phyloP scores from a whole-genome alignment of 2,888 invertebrate genomes.

The Chelonus formosanus region DNA sequence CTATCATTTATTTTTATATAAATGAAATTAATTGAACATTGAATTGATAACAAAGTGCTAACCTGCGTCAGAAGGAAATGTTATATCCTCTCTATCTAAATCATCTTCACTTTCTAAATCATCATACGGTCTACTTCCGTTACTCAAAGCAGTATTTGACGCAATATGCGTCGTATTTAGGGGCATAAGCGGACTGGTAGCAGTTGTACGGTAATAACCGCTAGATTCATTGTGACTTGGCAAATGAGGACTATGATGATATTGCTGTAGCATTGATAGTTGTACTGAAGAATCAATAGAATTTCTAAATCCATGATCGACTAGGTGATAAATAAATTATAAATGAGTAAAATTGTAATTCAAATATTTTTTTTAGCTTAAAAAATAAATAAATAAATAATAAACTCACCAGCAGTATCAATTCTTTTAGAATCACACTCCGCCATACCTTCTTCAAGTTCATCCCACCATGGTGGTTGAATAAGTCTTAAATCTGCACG shows the following conservation, averaged over 20 bases:
- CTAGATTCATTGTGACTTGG: slow-evolving; percentile 54
- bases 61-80: slow-evolving; percentile 81
- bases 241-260: slow-evolving; percentile 56
- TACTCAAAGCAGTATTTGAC: slow-evolving; percentile 68
- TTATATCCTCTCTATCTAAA: slow-evolving; percentile 84
- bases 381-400: too few species aligned
- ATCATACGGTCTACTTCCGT: slow-evolving; percentile 78
- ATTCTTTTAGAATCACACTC: slow-evolving; percentile 64
- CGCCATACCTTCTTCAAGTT: slow-evolving; percentile 76
- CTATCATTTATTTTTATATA: slow-evolving; percentile 10
- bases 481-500: slow-evolving; percentile 90
- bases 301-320: slow-evolving; percentile 59
- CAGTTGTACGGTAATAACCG: slow-evolving; percentile 69
- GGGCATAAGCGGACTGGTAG: slow-evolving; percentile 71
- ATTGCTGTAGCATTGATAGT: slow-evolving; percentile 55
- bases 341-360: background rate
- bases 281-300: slow-evolving; percentile 56
- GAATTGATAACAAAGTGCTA: slow-evolving; percentile 41
- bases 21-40: background rate
- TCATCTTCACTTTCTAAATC: slow-evolving; percentile 92
- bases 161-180: slow-evolving; percentile 65
- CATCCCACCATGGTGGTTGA: slow-evolving; percentile 97
- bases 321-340: background rate
- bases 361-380: too few species aligned
- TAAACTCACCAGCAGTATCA: slow-evolving; percentile 49